These are phyloP conservation scores for Agrotis ipsilon DNA, from an alignment of 2,888 invertebrate species.

Conservation along the genomic window DNA sequence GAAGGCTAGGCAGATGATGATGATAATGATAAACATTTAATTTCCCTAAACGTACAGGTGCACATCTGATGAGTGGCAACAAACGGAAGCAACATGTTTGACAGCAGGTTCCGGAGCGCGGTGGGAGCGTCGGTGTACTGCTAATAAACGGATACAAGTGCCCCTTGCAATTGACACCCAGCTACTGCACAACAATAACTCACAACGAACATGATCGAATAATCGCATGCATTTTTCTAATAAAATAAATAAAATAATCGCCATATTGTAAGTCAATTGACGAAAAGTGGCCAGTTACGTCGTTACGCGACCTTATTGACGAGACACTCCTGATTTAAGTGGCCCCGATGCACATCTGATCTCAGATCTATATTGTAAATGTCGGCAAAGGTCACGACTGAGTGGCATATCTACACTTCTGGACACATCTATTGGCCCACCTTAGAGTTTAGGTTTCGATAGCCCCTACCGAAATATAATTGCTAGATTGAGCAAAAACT, in stretches of 20 bases:
- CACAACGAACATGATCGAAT: background rate
- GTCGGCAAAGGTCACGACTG: slow-evolving; percentile 10
- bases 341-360: slow-evolving; percentile 32
- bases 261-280: slow-evolving; percentile 40
- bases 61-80: background rate
- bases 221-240: slow-evolving; percentile 41
- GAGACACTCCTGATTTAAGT: slow-evolving; percentile 35
- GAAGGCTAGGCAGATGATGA: too few species aligned
- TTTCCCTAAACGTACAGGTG: background rate
- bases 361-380: slow-evolving; percentile 21
- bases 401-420: background rate
- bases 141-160: slow-evolving; percentile 33
- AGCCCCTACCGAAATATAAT: too few species aligned
- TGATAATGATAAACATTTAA: background rate
- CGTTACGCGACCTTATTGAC: slow-evolving; percentile 12
- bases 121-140: slow-evolving; percentile 26
- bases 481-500: too few species aligned
- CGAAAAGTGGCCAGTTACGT: slow-evolving; percentile 34
- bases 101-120: slow-evolving; percentile 8
- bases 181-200: slow-evolving; percentile 23
- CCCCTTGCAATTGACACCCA: slow-evolving; percentile 34
- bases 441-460: too few species aligned
- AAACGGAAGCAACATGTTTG: slow-evolving; percentile 3
- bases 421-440: too few species aligned
- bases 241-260: slow-evolving; percentile 32